A percentile compares a stretch with the other conserved stretches of the same genome.
Conservation (phyloP, 2,113 vertebrate genomes). For the Macroglossus sobrinus region DNA sequence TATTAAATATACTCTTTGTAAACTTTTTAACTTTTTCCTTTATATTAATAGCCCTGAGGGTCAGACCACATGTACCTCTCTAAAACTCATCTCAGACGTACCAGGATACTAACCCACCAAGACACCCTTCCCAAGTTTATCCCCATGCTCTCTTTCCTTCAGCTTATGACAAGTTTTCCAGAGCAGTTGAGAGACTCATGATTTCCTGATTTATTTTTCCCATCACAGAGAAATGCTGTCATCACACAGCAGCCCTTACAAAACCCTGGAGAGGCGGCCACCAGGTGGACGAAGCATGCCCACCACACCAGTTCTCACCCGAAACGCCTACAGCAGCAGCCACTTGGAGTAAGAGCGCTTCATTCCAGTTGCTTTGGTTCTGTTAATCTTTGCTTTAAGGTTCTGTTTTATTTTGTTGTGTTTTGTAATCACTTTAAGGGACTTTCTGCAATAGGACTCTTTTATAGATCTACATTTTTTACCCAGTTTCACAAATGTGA, state of each 20-base stretch:
- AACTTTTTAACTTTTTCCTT: background rate
- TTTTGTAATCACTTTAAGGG: background rate
- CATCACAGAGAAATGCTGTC: conserved; percentile 85
- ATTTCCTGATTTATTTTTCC: conserved; percentile 62
- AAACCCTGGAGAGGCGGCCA: conserved; percentile 84
- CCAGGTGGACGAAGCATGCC: conserved; percentile 94
- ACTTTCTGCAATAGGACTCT: fast-evolving
- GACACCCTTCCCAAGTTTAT: background rate
- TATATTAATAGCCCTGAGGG: background rate
- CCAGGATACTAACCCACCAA: background rate
- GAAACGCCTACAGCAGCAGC: conserved; percentile 95
- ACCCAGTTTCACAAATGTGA: background rate
- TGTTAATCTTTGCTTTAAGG: background rate
- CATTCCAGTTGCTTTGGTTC: background rate
- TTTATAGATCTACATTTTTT: background rate
- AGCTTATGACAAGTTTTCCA: background rate
- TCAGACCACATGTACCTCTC: background rate
- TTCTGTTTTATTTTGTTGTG: background rate
- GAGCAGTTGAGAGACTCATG: conserved; percentile 67
- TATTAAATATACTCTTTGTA: background rate
- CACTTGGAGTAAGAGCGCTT: conserved; percentile 89
- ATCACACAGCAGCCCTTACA: conserved; percentile 91
- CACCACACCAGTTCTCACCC: conserved; percentile 92
- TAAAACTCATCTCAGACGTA: background rate
- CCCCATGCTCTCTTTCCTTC: background rate